Base-by-base conservation (phyloP, 2,113 vertebrate genomes). In the Proterorhinus semilunaris region DNA sequence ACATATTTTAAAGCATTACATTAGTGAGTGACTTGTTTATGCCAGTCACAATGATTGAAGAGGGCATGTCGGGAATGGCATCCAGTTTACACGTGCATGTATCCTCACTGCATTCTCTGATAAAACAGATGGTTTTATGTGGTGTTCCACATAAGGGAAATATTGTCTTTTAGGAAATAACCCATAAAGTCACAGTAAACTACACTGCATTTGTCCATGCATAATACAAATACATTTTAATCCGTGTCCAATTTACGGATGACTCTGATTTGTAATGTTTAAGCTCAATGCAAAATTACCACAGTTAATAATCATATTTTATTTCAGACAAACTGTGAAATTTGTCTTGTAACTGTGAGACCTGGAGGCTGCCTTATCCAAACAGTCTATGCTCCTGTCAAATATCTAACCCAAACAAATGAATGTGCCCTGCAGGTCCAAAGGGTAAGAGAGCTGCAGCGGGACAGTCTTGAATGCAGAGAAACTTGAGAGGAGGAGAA, bases 401-500 rank as follows among this genome's bases (percentile, higher is more conserved):
- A 15, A 17, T 72, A 64, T 71, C 46, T 51, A 70, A 67, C 65
- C 55, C 8, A 72, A 74, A 55, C 50, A 62, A 66, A 21, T 27
- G 47, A 44, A 68, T 59, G 47, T 57, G 10, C 52, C 53, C 10
- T 21, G 21, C 42, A 47, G 48, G 57, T 62, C 74, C 70, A 78
- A 10, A 74, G 68, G 62, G 74, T 43, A 65, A 64, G 69, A 68
- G 47, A 69, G 54, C 64, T 10, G 43, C 43, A 51, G 50, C 12
- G 50, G 61, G 62, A 54, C 6, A 53, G 58, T 50, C 42, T 21
- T 21, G 27, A 42, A 67, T 65, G 67, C 65, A 65, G 65, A 42
- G 42, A 47, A n/a, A 70, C 48, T 36, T 43, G 68, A 70, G 62
- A 11, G 44, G 51, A 74, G 66, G 69, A 72, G 68, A 81, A 78